A percentile compares a stretch with the other conserved stretches of the same genome.
Conservation (phyloP, 2,113 vertebrate genomes). For the Felis catus region F.catus_Fca126_mat1.0 CM031414.1:66304501-66305000, state of each 20-base stretch:
- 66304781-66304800: constrained; percentile 34
- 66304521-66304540: constrained; percentile 2
- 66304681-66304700: background rate
- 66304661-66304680: background rate
- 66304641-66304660: background rate
- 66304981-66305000: background rate
- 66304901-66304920: background rate
- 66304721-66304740: background rate
- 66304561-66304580: background rate
- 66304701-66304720: background rate
- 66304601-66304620: background rate
- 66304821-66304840: background rate
- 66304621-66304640: background rate
- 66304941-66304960: constrained; percentile 4
- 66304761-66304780: background rate
- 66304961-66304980: background rate
- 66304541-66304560: constrained; percentile 30
- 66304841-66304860: background rate
- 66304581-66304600: background rate
- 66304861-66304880: background rate
- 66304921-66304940: background rate
- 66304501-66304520: background rate
- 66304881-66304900: background rate
- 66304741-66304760: background rate
- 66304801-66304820: background rate